Conservation (phyloP, 2,797 vertebrate species). For the Echeneis naucrates region DNA sequence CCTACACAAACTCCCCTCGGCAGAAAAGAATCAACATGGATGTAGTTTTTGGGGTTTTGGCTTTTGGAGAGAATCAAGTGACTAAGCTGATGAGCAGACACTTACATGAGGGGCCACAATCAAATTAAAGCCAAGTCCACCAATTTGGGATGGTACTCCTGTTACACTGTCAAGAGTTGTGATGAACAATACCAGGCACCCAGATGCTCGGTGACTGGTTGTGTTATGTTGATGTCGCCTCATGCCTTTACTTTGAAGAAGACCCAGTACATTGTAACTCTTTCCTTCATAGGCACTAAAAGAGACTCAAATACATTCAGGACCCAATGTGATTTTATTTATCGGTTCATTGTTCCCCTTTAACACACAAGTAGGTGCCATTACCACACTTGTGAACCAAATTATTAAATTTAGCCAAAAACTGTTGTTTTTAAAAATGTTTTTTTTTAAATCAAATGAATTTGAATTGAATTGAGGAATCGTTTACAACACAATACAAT, state of each 20-base stretch:
- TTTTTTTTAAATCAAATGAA: no score
- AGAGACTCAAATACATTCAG: no score
- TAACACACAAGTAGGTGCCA: neutral
- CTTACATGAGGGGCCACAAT: neutral
- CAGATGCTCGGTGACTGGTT: no score
- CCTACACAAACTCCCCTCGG: constrained; percentile 50
- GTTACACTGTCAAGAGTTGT: neutral
- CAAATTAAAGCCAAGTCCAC: neutral
- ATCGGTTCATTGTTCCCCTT: no score
- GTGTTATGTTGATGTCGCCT: neutral
- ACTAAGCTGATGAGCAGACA: constrained; percentile 4
- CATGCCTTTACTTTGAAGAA: neutral
- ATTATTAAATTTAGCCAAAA: no score
- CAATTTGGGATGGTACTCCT: neutral
- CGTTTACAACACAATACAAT: no score
- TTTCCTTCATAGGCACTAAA: no score
- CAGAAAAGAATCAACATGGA: constrained; percentile 42
- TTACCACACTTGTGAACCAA: neutral
- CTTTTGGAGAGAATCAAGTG: constrained; percentile 2
- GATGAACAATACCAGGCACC: no score
- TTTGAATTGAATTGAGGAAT: no score
- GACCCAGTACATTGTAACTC: no score
- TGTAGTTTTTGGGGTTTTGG: constrained; percentile 5
- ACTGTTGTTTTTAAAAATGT: no score
- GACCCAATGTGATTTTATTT: no score